Evolutionary conservation across 92 coral and sea anemone species (phyloP).

Genomic region (Nematostella vectensis): DNA sequence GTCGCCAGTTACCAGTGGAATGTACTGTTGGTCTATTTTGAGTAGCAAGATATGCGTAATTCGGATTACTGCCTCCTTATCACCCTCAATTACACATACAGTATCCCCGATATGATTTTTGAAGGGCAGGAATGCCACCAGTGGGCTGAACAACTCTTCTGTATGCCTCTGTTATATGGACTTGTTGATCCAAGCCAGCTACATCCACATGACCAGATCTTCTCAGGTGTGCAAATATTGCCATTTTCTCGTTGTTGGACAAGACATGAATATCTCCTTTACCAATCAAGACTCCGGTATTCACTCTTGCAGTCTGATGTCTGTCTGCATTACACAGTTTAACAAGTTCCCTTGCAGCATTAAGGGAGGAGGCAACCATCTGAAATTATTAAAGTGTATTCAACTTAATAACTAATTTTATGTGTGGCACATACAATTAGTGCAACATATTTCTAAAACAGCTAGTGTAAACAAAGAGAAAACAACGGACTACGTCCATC

Average conservation of each 20-base stretch:
- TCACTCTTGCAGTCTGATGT: conserved; percentile 19
- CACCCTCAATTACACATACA: conserved; percentile 10
- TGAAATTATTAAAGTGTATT: neutral
- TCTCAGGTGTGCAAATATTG: conserved; percentile 6
- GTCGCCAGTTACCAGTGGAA: conserved; percentile 33
- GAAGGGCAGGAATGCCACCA: neutral
- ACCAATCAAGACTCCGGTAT: conserved; percentile 32
- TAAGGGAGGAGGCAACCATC: conserved; percentile 39
- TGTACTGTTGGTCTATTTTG: conserved; percentile 14
- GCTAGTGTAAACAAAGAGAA: no score
- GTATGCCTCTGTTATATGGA: conserved; percentile 7
- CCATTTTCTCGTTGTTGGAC: neutral
- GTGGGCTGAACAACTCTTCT: conserved; percentile 24
- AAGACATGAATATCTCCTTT: conserved; percentile 17
- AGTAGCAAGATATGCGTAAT: conserved; percentile 24
- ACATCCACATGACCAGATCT: neutral
- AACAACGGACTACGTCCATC: no score
- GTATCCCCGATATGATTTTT: conserved; percentile 11
- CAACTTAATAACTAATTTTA: no score
- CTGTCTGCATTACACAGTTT: conserved; percentile 15
- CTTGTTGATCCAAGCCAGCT: neutral
- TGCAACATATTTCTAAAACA: no score
- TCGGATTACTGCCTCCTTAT: conserved; percentile 14
- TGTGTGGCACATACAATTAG: no score
- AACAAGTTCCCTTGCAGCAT: conserved; percentile 32